phyloP scores from a whole-genome alignment of 1,140 invertebrate genomes.

The Neelides sp. region DNA sequence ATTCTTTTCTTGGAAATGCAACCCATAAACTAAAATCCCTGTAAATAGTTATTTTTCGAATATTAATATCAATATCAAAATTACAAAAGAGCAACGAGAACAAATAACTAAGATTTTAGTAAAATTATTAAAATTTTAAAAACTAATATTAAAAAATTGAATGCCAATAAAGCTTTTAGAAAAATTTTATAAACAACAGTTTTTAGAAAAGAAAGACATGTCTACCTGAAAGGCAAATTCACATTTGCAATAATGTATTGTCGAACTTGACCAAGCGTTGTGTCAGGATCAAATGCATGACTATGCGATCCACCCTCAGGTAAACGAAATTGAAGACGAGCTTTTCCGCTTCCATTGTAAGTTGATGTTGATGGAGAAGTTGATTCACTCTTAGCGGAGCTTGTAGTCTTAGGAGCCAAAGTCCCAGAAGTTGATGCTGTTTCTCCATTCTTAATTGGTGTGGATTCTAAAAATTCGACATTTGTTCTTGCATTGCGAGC shows the following conservation, averaged over 20 bases:
- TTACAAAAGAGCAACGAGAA: neutral
- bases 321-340: slow-evolving; percentile 68
- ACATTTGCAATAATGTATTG: slow-evolving; percentile 46
- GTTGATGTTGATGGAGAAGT: slow-evolving; percentile 33
- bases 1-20: slow-evolving; percentile 62
- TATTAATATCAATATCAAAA: slow-evolving; percentile 1
- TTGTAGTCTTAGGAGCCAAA: slow-evolving; percentile 1
- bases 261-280: slow-evolving; percentile 44
- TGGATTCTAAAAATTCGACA: slow-evolving; percentile 6
- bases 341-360: slow-evolving; percentile 34
- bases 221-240: slow-evolving; percentile 36
- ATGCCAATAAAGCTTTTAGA: neutral
- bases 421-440: neutral
- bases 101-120: too few relatives aligned
- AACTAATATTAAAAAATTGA: neutral
- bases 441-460: neutral
- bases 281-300: slow-evolving; percentile 47
- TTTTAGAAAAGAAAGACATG: slow-evolving; percentile 4
- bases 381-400: slow-evolving; percentile 29
- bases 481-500: slow-evolving; percentile 17
- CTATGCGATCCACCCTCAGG: slow-evolving; percentile 58
- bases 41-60: slow-evolving; percentile 31
- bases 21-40: slow-evolving; percentile 55
- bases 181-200: neutral
- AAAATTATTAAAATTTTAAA: too few relatives aligned